Conservation (phyloP, 2,113 vertebrate species). For the Colistium nudipinnis region DNA sequence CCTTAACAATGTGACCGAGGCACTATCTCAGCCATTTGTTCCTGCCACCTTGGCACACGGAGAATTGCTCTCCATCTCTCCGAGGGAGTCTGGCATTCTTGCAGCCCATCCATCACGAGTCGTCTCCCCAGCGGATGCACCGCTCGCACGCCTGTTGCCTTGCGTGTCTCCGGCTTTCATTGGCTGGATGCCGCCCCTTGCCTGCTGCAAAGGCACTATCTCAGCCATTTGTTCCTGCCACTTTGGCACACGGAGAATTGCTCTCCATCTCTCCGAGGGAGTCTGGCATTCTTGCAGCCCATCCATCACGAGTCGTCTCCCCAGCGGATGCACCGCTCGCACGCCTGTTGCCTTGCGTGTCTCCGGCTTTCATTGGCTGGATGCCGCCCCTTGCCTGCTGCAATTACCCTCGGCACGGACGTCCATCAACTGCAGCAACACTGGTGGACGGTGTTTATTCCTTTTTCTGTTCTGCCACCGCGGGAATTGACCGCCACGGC, state of each 20-base stretch:
- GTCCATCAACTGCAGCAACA: slow-evolving; percentile 50
- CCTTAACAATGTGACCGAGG: slow-evolving; percentile 58
- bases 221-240: slow-evolving; percentile 73
- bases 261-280: slow-evolving; percentile 64
- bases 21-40: slow-evolving; percentile 68
- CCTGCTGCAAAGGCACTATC: slow-evolving; percentile 39
- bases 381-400: slow-evolving; percentile 46
- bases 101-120: slow-evolving; percentile 66
- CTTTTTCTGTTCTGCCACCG: slow-evolving; percentile 20
- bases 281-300: slow-evolving; percentile 60
- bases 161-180: slow-evolving; percentile 37
- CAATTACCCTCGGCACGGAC: slow-evolving; percentile 62
- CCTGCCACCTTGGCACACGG: slow-evolving; percentile 69
- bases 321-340: slow-evolving; percentile 59
- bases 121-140: slow-evolving; percentile 58
- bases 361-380: slow-evolving; percentile 37
- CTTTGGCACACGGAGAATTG: slow-evolving; percentile 66
- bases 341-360: slow-evolving; percentile 33
- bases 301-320: slow-evolving; percentile 68
- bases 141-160: slow-evolving; percentile 46
- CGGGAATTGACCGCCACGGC: slow-evolving; percentile 34
- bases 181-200: slow-evolving; percentile 33
- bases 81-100: slow-evolving; percentile 64
- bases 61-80: slow-evolving; percentile 66
- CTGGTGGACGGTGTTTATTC: slow-evolving; percentile 22